These are phyloP conservation scores for Osmoderma eremita DNA, from an alignment of 2,888 invertebrate genomes.

Conservation along the genomic window DNA sequence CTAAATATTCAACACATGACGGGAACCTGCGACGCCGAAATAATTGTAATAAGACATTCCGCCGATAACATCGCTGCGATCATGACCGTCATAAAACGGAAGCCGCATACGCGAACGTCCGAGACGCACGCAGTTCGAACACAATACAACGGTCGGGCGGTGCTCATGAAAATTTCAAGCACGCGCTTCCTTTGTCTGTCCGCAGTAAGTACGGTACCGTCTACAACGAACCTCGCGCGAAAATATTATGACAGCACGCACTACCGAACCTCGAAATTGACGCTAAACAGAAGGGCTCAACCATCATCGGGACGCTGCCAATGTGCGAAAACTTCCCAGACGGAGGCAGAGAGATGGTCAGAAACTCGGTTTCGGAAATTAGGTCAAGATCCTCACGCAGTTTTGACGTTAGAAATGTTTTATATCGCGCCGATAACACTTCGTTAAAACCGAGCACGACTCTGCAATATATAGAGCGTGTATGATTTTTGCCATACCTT, in stretches of 20 bases:
- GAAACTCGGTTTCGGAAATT: no score
- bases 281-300: conserved; percentile 3
- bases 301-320: not conserved
- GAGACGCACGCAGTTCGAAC: not conserved
- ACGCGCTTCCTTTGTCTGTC: conserved; percentile 33
- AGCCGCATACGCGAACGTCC: conserved; percentile 18
- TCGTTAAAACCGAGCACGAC: no score
- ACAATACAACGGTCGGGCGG: conserved; percentile 7
- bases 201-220: not conserved
- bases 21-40: conserved; percentile 2
- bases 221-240: not conserved
- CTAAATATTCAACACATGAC: conserved; percentile 22
- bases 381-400: no score
- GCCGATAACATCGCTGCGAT: conserved; percentile 16
- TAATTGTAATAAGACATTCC: conserved; percentile 23
- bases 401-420: no score
- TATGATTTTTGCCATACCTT: no score
- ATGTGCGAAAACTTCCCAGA: no score
- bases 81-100: conserved; percentile 28
- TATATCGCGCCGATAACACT: no score
- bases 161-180: conserved; percentile 32
- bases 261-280: conserved; percentile 2
- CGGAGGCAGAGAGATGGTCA: no score
- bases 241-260: conserved; percentile 1
- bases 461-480: no score